phyloP scores from a whole-genome alignment of 1,140 invertebrate genomes.

The Eufriesea mexicana region DNA sequence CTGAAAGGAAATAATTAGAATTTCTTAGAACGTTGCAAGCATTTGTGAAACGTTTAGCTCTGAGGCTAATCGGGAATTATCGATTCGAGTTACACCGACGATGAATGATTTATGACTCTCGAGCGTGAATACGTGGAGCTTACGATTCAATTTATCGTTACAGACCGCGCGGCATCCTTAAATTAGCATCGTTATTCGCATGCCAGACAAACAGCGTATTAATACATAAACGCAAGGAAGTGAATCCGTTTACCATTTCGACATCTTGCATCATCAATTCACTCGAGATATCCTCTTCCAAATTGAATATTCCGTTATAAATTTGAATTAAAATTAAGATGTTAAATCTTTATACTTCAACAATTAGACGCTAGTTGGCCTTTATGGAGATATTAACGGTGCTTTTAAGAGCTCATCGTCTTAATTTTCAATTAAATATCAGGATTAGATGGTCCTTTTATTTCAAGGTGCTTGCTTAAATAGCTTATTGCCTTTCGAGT shows the following conservation, averaged over 20 bases:
- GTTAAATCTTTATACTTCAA: no score
- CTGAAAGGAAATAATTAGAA: background rate
- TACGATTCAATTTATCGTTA: constrained; percentile 39
- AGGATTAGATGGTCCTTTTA: no score
- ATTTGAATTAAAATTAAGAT: no score
- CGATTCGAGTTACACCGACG: constrained; percentile 30
- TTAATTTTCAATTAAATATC: no score
- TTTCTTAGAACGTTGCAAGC: background rate
- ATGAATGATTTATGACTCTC: constrained; percentile 44
- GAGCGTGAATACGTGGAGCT: background rate
- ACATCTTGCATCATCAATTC: background rate
- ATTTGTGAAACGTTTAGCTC: background rate
- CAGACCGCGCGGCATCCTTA: background rate
- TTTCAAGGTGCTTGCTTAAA: no score
- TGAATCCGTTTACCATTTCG: background rate
- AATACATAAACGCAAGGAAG: background rate
- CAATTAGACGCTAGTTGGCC: no score
- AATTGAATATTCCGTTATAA: background rate
- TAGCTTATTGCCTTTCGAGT: no score
- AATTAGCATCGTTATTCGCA: constrained; percentile 30
- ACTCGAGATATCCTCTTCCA: background rate
- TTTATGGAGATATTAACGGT: no score
- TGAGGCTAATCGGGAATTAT: constrained; percentile 6
- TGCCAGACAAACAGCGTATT: constrained; percentile 2
- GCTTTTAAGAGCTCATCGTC: no score